phyloP scores from a whole-genome alignment of 2,113 vertebrate genomes.

The Pseudorhombus dupliciocellatus region DNA sequence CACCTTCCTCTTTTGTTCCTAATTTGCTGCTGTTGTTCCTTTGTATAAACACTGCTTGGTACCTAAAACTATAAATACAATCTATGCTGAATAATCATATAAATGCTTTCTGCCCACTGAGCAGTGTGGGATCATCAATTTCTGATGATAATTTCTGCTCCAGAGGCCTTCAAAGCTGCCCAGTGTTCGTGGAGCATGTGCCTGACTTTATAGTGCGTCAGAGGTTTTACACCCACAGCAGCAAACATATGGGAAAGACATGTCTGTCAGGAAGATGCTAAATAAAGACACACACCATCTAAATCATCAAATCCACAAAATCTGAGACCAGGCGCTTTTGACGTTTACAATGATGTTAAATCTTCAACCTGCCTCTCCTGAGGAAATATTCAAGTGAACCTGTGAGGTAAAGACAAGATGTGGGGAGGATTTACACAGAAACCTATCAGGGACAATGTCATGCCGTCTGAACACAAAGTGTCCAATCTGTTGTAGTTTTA shows the following conservation, averaged over 20 bases:
- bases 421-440: background rate
- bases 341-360: conserved; percentile 13
- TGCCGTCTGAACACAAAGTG: conserved; percentile 31
- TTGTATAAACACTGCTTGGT: conserved; percentile 27
- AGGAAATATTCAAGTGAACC: conserved; percentile 10
- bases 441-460: conserved; percentile 10
- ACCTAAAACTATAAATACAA: conserved; percentile 47
- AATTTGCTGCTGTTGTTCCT: conserved; percentile 4
- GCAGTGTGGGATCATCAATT: conserved; percentile 51
- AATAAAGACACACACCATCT: conserved; percentile 1
- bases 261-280: conserved; percentile 8
- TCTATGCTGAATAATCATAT: conserved; percentile 54
- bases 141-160: conserved; percentile 37
- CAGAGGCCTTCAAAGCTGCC: conserved; percentile 6
- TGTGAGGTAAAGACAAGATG: conserved; percentile 11
- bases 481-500: conserved; percentile 20
- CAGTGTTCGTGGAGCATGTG: conserved; percentile 34
- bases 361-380: conserved; percentile 1
- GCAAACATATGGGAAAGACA: conserved; percentile 22
- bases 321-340: conserved; percentile 24
- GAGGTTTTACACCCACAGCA: conserved; percentile 27
- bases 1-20: background rate
- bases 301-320: conserved; percentile 23
- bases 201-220: conserved; percentile 27
- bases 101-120: conserved; percentile 52